These are phyloP conservation scores for Noctuana brunneofusca DNA, from an alignment of 2,888 invertebrate genomes.

Conservation along the genomic window DNA sequence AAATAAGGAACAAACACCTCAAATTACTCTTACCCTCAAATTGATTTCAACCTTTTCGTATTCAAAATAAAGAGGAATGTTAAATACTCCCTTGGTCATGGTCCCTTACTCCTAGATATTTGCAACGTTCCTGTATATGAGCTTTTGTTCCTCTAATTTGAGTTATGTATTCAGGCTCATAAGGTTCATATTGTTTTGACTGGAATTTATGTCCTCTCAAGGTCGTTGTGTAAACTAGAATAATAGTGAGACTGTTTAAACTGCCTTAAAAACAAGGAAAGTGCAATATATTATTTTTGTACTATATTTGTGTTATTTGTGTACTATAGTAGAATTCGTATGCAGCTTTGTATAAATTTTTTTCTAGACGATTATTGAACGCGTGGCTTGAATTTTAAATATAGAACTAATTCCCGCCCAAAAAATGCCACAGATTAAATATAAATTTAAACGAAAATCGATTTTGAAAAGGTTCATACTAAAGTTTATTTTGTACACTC, in stretches of 20 bases:
- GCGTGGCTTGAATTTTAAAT: background rate
- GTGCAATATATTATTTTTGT: background rate
- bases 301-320: background rate
- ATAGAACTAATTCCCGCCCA: background rate
- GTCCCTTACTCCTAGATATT: slow-evolving; percentile 7
- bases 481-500: slow-evolving; percentile 28
- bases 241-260: slow-evolving; percentile 20
- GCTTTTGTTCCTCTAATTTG: background rate
- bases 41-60: slow-evolving; percentile 8
- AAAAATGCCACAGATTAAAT: background rate
- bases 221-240: slow-evolving; percentile 24
- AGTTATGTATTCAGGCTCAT: background rate
- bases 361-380: background rate
- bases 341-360: too few species aligned
- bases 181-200: background rate
- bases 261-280: slow-evolving; percentile 17
- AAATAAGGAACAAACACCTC: background rate
- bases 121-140: slow-evolving; percentile 16
- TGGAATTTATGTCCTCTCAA: slow-evolving; percentile 13
- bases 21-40: too few species aligned
- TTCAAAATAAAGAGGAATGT: background rate
- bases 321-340: too few species aligned
- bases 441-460: background rate
- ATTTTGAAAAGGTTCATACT: slow-evolving; percentile 1
- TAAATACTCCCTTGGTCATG: too few species aligned